These are phyloP conservation scores for Sinella curviseta DNA, from an alignment of 1,140 invertebrate genomes.

Conservation along the genomic window DNA sequence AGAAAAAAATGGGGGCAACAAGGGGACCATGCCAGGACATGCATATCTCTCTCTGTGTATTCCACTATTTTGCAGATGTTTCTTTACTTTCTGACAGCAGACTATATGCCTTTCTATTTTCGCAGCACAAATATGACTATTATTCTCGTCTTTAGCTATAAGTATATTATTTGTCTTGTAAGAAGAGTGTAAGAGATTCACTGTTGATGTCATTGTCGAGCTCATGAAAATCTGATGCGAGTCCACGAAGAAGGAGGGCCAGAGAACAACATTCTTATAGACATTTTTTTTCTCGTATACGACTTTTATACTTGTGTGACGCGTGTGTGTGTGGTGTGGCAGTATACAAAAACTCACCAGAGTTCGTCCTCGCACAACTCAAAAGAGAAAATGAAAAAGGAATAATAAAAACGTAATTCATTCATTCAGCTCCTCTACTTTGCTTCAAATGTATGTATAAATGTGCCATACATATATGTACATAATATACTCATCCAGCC, in stretches of 20 bases:
- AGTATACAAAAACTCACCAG: not conserved
- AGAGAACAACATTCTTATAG: no score
- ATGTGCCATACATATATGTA: no score
- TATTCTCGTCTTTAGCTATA: no score
- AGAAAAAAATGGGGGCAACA: not conserved
- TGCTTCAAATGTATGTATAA: no score
- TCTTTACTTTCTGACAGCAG: not conserved
- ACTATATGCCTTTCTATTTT: not conserved
- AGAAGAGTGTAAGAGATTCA: not conserved
- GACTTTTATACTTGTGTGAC: no score
- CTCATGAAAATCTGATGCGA: constrained; percentile 13
- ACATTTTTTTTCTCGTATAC: no score
- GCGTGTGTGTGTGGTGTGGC: no score
- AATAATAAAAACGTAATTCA: constrained; percentile 24
- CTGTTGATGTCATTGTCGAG: not conserved
- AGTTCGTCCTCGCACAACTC: not conserved
- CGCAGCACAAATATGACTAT: no score
- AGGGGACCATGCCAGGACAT: not conserved
- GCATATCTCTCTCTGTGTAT: not conserved
- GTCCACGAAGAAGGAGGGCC: no score
- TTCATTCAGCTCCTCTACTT: not conserved
- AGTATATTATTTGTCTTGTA: not conserved
- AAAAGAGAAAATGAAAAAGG: not conserved
- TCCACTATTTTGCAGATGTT: not conserved
- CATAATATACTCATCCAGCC: not conserved